Percentiles rank a stretch among this genome's conserved stretches.
Evolutionary conservation across 2,113 vertebrate genomes (phyloP).

Genomic region (Ornithorhynchus anatinus): DNA sequence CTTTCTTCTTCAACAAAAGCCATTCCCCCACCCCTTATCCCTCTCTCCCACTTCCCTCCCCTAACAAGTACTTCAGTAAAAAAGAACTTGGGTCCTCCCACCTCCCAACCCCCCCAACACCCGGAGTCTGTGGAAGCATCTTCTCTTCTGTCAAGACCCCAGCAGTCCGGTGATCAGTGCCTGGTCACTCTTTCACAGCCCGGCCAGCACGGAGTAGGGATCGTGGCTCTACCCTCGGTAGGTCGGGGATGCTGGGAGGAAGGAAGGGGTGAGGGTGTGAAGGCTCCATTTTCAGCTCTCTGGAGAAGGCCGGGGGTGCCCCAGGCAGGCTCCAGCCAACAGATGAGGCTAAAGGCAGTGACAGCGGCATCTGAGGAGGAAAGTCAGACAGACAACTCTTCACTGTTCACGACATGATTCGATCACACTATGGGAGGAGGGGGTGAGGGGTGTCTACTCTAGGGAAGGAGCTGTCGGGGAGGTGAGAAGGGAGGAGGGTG

Average conservation of each 20-base stretch:
- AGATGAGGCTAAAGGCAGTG: background rate
- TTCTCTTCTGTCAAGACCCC: background rate
- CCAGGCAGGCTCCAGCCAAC: background rate
- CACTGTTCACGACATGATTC: background rate
- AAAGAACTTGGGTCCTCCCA: background rate
- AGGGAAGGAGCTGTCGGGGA: background rate
- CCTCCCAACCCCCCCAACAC: background rate
- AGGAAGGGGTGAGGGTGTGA: background rate
- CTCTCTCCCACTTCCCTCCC: accelerated
- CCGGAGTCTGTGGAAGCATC: background rate
- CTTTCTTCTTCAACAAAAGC: background rate
- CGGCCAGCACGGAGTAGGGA: background rate
- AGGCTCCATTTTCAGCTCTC: background rate
- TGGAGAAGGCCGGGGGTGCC: background rate
- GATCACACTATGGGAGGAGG: background rate
- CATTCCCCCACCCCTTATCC: background rate
- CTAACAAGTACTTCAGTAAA: too few relatives aligned
- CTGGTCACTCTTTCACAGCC: background rate
- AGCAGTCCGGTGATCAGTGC: background rate
- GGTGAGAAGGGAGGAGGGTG: accelerated
- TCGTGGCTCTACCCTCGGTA: background rate
- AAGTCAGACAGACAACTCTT: background rate
- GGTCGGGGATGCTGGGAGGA: background rate
- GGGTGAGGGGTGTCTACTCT: accelerated
- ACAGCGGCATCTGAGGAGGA: constrained; percentile 43